Evolutionary conservation across 2,888 invertebrate species (phyloP).

Genomic region (Automeris io): DNA sequence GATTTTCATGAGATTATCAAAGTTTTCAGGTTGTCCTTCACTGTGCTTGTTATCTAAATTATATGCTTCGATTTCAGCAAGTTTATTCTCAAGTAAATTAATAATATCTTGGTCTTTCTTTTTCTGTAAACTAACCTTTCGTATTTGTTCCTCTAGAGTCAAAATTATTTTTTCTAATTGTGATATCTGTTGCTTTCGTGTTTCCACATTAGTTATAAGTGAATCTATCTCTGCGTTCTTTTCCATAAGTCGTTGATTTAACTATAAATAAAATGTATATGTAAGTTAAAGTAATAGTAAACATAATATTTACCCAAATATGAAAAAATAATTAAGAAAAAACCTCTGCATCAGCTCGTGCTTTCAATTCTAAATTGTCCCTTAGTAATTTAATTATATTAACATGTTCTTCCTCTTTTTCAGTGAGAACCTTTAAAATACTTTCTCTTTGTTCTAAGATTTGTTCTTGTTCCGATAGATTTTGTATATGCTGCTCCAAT

Average conservation of each 20-base stretch:
- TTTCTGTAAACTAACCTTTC: constrained; percentile 35
- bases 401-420: constrained; percentile 53
- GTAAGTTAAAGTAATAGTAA: not conserved
- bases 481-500: constrained; percentile 31
- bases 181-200: constrained; percentile 42
- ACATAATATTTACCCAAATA: constrained; percentile 1
- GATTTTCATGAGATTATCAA: constrained; percentile 57
- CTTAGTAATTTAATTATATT: constrained; percentile 51
- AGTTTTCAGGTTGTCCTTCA: constrained; percentile 39
- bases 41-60: constrained; percentile 28
- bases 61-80: constrained; percentile 37
- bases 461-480: constrained; percentile 32
- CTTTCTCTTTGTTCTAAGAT: constrained; percentile 39
- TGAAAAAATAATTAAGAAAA: constrained; percentile 15
- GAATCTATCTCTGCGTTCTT: constrained; percentile 54
- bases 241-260: constrained; percentile 41
- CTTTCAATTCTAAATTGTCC: constrained; percentile 48
- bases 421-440: constrained; percentile 44
- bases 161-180: constrained; percentile 60
- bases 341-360: constrained; percentile 46
- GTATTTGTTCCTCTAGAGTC: constrained; percentile 51
- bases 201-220: constrained; percentile 37
- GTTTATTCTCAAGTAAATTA: constrained; percentile 36
- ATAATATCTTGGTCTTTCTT: constrained; percentile 49
- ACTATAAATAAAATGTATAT: constrained; percentile 25